Evolutionary conservation across 1,140 invertebrate species (phyloP).

Genomic region (Platyura marginata): DNA sequence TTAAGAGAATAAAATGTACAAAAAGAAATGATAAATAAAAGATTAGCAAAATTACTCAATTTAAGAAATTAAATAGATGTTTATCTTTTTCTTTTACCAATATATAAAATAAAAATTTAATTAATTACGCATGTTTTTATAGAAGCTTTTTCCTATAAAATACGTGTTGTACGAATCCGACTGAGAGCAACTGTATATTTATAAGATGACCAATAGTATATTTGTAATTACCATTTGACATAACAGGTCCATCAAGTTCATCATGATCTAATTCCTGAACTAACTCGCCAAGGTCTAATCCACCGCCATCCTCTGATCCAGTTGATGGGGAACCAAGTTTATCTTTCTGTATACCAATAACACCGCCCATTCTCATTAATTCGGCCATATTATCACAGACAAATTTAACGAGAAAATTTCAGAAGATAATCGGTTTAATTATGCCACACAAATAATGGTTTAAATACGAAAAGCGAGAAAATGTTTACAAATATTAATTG

Average conservation of each 20-base stretch:
- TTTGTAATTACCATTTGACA: conserved; percentile 39
- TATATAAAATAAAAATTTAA: no score
- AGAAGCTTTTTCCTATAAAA: no score
- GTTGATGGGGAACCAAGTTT: conserved; percentile 67
- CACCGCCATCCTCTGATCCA: conserved; percentile 64
- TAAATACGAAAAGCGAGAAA: no score
- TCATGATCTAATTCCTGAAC: conserved; percentile 59
- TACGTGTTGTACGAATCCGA: no score
- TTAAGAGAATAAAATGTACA: no score
- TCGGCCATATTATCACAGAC: conserved; percentile 32
- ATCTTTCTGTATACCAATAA: conserved; percentile 40
- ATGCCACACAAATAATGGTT: no score
- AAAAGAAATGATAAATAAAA: no score
- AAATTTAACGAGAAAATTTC: background rate
- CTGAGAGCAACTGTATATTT: background rate
- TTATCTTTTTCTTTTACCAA: no score
- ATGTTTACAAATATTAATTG: no score
- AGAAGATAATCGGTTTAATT: background rate
- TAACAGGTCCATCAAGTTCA: conserved; percentile 47
- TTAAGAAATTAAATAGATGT: no score
- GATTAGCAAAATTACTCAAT: no score
- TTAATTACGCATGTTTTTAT: no score
- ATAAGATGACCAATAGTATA: background rate
- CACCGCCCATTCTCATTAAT: conserved; percentile 39
- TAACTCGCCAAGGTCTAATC: conserved; percentile 37